phyloP scores from a whole-genome alignment of 2,797 vertebrate species.

The Hoplostethus atlanticus region DNA sequence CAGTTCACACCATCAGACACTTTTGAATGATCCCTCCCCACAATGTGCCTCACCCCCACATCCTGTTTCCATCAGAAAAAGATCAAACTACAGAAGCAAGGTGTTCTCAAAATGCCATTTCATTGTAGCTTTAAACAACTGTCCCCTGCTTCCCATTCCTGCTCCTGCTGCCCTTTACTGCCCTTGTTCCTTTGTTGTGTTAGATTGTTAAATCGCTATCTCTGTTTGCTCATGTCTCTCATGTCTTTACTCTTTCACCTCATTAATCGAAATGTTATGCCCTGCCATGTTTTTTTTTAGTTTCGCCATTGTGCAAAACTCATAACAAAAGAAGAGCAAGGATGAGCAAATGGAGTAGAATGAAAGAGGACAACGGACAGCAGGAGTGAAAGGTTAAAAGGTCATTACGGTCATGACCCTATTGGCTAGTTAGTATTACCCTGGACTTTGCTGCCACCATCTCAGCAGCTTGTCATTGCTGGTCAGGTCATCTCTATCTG shows the following conservation, averaged over 20 bases:
- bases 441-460: conserved; percentile 67
- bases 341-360: conserved; percentile 58
- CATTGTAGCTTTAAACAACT: conserved; percentile 7
- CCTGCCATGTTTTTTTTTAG: conserved; percentile 31
- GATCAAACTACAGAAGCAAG: too few species aligned
- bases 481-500: conserved; percentile 46
- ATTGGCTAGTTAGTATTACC: conserved; percentile 48
- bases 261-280: conserved; percentile 60
- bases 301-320: conserved; percentile 48
- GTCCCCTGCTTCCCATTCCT: conserved; percentile 24
- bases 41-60: too few species aligned
- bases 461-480: conserved; percentile 53
- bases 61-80: too few species aligned
- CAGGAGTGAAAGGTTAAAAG: conserved; percentile 62
- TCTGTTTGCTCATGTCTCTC: conserved; percentile 47
- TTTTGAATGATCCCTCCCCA: too few species aligned
- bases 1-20: too few species aligned
- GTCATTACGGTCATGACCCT: conserved; percentile 62
- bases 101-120: too few species aligned
- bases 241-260: conserved; percentile 41
- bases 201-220: conserved; percentile 41
- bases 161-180: conserved; percentile 11
- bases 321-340: conserved; percentile 52
- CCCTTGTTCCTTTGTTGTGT: conserved; percentile 11
- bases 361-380: conserved; percentile 56